Evolutionary conservation across 2,113 vertebrate genomes (phyloP).

Genomic region (Rhipidura dahli): DNA sequence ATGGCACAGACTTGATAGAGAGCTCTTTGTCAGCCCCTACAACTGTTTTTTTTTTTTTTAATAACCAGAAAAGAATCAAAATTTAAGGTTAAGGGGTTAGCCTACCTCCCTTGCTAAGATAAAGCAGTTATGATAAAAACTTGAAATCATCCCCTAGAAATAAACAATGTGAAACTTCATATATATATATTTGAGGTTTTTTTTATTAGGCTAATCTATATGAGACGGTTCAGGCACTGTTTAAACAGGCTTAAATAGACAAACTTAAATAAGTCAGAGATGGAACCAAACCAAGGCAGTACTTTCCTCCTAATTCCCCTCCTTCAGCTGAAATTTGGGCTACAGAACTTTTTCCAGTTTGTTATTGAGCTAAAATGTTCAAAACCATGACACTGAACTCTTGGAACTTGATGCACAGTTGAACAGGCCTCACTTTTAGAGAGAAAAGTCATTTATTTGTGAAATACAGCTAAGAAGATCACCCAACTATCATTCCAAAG

Average conservation of each 20-base stretch:
- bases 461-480: not conserved
- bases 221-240: not conserved
- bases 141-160: not conserved
- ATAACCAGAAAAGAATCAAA: not conserved
- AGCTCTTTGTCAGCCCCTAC: not conserved
- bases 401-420: not conserved
- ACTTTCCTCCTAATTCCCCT: not conserved
- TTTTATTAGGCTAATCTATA: not conserved
- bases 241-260: not conserved
- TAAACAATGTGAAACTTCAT: not conserved
- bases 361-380: not conserved
- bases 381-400: not conserved
- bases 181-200: rapidly evolving
- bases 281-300: not conserved
- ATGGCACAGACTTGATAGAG: not conserved
- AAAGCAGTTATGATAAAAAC: not conserved
- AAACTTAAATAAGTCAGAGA: not conserved
- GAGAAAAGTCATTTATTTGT: not conserved
- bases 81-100: not conserved
- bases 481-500: not conserved
- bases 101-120: not conserved
- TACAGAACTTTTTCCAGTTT: not conserved
- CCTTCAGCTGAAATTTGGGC: not conserved
- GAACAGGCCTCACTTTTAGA: not conserved
- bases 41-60: not conserved